phyloP scores from a whole-genome alignment of 2,797 vertebrate species.

The Melanogrammus aeglefinus region DNA sequence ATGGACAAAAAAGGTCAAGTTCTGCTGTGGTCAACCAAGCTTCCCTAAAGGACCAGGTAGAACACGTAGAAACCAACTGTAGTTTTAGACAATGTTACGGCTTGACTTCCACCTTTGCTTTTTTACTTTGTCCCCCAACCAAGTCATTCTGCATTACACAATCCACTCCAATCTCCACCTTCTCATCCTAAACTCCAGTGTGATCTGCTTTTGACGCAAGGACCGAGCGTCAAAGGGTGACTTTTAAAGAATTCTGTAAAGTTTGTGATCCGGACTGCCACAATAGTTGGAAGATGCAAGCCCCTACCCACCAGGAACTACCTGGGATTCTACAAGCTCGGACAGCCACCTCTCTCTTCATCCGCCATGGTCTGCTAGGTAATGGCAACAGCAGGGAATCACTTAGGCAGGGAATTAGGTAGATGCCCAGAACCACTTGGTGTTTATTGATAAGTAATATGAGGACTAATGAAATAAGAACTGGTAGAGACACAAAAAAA shows the following conservation, averaged over 20 bases:
- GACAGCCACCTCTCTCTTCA: slow-evolving; percentile 80
- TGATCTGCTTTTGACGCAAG: slow-evolving; percentile 77
- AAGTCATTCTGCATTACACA: not conserved
- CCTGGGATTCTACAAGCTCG: slow-evolving; percentile 86
- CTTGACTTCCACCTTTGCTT: not conserved
- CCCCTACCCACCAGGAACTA: slow-evolving; percentile 79
- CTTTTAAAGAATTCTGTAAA: slow-evolving; percentile 75
- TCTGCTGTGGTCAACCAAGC: slow-evolving; percentile 79
- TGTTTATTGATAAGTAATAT: not conserved
- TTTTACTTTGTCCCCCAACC: not conserved
- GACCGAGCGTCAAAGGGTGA: slow-evolving; percentile 78
- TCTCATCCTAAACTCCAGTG: slow-evolving; percentile 62
- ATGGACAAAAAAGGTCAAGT: slow-evolving; percentile 52
- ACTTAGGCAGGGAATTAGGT: no score
- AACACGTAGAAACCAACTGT: not conserved
- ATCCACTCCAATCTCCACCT: not conserved
- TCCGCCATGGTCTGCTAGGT: slow-evolving; percentile 87
- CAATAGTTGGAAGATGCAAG: slow-evolving; percentile 82
- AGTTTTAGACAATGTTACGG: not conserved
- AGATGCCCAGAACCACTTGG: not conserved
- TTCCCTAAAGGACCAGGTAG: slow-evolving; percentile 67
- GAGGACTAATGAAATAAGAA: not conserved
- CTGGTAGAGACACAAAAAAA: not conserved
- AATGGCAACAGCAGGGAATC: slow-evolving; percentile 48
- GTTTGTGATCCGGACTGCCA: slow-evolving; percentile 86